Percentiles rank a stretch among this genome's conserved stretches.
These are phyloP conservation scores for Ophion obscuratus DNA, from an alignment of 2,888 invertebrate species.

Conservation along the genomic window DNA sequence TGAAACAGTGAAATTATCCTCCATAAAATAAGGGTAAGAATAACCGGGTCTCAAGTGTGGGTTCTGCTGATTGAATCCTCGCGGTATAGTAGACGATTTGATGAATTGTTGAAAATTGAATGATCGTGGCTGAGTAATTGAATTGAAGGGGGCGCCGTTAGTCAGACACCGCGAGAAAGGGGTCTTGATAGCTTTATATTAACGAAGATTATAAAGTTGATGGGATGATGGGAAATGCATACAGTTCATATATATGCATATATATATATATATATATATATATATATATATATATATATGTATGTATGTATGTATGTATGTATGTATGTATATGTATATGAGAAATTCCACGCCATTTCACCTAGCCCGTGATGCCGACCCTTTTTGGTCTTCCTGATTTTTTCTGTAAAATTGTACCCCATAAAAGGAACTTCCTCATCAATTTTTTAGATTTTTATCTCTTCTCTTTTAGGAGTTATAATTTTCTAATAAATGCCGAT, in stretches of 20 bases:
- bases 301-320: no score
- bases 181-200: slow-evolving; percentile 43
- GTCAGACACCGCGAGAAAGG: slow-evolving; percentile 15
- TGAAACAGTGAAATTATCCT: not conserved
- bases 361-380: no score
- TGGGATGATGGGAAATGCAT: slow-evolving; percentile 54
- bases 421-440: no score
- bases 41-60: slow-evolving; percentile 13
- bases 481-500: no score
- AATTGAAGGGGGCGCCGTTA: slow-evolving; percentile 35
- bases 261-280: not conserved
- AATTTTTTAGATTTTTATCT: no score
- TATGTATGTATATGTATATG: no score
- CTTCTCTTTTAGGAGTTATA: no score
- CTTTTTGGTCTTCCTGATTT: no score
- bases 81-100: slow-evolving; percentile 28
- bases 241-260: slow-evolving; percentile 3
- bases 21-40: not conserved
- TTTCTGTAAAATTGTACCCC: no score
- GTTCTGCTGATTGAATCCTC: slow-evolving; percentile 30
- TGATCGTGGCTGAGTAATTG: slow-evolving; percentile 58
- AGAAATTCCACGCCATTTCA: no score
- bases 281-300: no score
- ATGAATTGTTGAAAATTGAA: slow-evolving; percentile 63
- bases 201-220: slow-evolving; percentile 52